Percentiles rank a stretch among this genome's conserved stretches.
Conservation (phyloP, 1,140 invertebrate species). For the Aphaenogaster floridana region DNA sequence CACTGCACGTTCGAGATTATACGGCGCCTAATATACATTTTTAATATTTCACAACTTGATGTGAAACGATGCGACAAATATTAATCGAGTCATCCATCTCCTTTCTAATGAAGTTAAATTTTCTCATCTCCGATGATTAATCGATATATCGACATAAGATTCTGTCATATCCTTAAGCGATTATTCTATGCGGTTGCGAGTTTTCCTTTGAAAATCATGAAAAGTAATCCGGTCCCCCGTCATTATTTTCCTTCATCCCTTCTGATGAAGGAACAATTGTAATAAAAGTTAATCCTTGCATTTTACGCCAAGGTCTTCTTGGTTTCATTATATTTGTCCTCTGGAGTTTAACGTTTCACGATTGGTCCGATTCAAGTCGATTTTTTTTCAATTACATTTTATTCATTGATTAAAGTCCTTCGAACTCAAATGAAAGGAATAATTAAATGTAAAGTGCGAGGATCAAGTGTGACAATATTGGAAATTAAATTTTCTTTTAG, state of each 20-base stretch:
- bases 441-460: not conserved
- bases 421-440: not conserved
- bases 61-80: not conserved
- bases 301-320: not conserved
- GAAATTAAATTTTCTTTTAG: constrained; percentile 33
- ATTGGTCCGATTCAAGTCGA: not conserved
- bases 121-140: not conserved
- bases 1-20: constrained; percentile 54
- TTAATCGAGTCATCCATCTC: constrained; percentile 29
- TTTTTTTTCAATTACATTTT: not conserved
- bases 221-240: not conserved
- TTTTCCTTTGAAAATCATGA: not conserved
- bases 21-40: constrained; percentile 53
- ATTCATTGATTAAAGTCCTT: not conserved
- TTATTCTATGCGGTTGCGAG: not conserved
- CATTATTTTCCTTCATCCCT: not conserved
- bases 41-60: constrained; percentile 43
- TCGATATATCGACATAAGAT: not conserved
- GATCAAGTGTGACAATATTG: constrained; percentile 24
- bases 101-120: not conserved
- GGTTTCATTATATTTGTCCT: not conserved
- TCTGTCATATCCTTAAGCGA: not conserved
- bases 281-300: constrained; percentile 16
- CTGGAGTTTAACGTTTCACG: not conserved
- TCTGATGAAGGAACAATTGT: not conserved